Conservation (phyloP, 2,888 invertebrate species). For the Deilephila porcellus region DNA sequence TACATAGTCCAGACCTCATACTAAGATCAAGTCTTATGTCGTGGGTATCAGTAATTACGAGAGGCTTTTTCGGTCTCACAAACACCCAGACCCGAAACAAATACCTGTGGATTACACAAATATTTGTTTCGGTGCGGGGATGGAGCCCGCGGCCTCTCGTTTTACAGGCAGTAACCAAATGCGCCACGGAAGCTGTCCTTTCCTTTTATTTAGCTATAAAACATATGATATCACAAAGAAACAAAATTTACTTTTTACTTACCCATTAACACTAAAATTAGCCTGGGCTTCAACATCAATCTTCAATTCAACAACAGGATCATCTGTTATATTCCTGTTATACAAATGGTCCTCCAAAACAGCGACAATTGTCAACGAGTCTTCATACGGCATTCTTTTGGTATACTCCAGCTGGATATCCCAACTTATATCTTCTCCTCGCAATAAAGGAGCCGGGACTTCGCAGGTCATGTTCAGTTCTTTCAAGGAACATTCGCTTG, state of each 20-base stretch:
- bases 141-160: too few relatives aligned
- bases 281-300: slow-evolving; percentile 60
- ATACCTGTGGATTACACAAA: too few relatives aligned
- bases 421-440: slow-evolving; percentile 59
- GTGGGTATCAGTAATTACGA: too few relatives aligned
- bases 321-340: slow-evolving; percentile 57
- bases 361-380: slow-evolving; percentile 54
- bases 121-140: too few relatives aligned
- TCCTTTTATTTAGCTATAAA: too few relatives aligned
- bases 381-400: slow-evolving; percentile 48
- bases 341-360: slow-evolving; percentile 61
- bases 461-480: slow-evolving; percentile 61
- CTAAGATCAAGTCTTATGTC: too few relatives aligned
- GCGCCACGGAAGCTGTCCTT: too few relatives aligned
- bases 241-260: slow-evolving; percentile 36
- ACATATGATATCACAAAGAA: too few relatives aligned
- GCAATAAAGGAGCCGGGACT: slow-evolving; percentile 65
- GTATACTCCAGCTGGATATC: slow-evolving; percentile 72
- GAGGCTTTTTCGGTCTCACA: too few relatives aligned
- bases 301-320: slow-evolving; percentile 46
- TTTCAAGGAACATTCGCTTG: slow-evolving; percentile 63
- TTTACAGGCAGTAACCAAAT: too few relatives aligned
- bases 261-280: slow-evolving; percentile 65
- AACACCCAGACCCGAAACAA: too few relatives aligned
- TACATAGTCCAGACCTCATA: too few relatives aligned